Evolutionary conservation across 2,113 vertebrate genomes (phyloP), one percentile per base, ranked within the genome.

Genomic region (Mugil cephalus): DNA sequence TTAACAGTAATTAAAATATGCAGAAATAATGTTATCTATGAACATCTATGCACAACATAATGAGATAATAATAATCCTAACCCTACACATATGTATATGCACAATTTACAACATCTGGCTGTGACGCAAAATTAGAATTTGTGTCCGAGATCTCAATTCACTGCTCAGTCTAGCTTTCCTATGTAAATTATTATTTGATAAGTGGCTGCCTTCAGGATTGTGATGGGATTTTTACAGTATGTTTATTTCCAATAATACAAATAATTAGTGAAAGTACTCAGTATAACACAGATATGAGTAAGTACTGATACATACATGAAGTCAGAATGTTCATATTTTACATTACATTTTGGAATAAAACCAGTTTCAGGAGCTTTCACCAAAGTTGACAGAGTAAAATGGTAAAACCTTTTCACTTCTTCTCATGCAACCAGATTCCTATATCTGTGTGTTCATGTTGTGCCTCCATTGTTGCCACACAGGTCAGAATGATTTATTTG

Each of bases 401-500:
- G 58, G 61, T 18, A 43, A 60, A 70, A 24, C 40, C 43, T 21
- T 30, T 60, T 80, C 55, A 24, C 39, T 5, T 61, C 66, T 53
- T 60, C 51, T 74, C 54, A 4, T 54, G 24, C 65, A 10, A 30
- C 45, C 55, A 11, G 8, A 4, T 7, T 60, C 35, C 45, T 63
- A 4, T 54, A 60, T 73, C 10, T 17, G 46, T 43, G 65, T 81
- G 69, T 56, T 45, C 45, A 46, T 58, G 24, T 7, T 30, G 69
- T 48, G 60, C 74, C 39, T 65, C 36, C 50, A 24, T 54, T 63
- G 76, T 66, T 69, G 61, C 61, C 51, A 40, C 36, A 42, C 4
- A 18, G 34, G 40, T 69, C 39, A 35, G 1, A 40, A 11, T 77
- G 42, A 87, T 87, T 79, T 71, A 80, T 72, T 21, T 54, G 59